A percentile compares a stretch with the other conserved stretches of the same genome.
phyloP scores from a whole-genome alignment of 1,140 invertebrate genomes.

The Antheraea mylitta region DNA sequence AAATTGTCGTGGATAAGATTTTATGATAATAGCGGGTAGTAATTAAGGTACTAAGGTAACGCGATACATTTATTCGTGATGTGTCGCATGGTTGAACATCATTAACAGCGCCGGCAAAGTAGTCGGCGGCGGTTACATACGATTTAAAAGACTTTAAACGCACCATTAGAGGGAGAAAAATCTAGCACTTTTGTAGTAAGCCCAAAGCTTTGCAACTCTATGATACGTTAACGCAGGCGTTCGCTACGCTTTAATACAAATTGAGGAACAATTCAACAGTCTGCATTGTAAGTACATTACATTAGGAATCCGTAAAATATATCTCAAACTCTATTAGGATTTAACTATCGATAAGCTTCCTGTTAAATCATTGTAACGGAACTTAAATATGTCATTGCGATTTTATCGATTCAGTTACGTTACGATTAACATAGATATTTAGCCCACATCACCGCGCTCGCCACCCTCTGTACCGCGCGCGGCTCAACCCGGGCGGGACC shows the following conservation, averaged over 20 bases:
- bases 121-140: conserved; percentile 33
- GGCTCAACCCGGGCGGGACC: too few species aligned
- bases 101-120: conserved; percentile 45
- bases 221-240: conserved; percentile 43
- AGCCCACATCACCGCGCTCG: too few species aligned
- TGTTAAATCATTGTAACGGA: too few species aligned
- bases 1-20: too few species aligned
- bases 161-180: conserved; percentile 51
- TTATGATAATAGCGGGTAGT: conserved; percentile 6
- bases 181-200: conserved; percentile 32
- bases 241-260: conserved; percentile 40
- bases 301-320: conserved; percentile 12
- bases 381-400: too few species aligned
- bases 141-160: conserved; percentile 60
- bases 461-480: too few species aligned
- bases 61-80: conserved; percentile 24
- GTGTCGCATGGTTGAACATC: conserved; percentile 39
- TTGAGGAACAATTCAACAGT: conserved; percentile 64
- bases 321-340: too few species aligned
- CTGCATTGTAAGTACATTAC: neutral
- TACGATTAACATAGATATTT: too few species aligned
- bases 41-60: conserved; percentile 19
- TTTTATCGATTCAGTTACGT: too few species aligned
- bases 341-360: neutral
- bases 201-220: conserved; percentile 65